These are phyloP conservation scores for Drosophila atripex DNA, from an alignment of 2,888 invertebrate genomes.

Conservation along the genomic window DNA sequence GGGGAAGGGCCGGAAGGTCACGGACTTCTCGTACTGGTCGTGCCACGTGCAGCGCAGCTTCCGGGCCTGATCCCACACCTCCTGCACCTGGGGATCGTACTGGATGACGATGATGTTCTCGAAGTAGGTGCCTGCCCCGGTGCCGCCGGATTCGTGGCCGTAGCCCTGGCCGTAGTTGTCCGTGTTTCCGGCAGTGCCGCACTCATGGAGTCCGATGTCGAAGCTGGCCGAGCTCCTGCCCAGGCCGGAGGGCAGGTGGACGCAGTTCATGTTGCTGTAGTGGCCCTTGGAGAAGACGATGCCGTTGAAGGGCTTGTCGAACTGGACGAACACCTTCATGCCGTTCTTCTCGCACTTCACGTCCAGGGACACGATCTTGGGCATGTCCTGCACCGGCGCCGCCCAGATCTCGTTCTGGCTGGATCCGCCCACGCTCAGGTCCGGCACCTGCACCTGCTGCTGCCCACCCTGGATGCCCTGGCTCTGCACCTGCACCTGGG, in stretches of 20 bases:
- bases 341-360: conserved; percentile 97
- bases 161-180: conserved; percentile 95
- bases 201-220: conserved; percentile 95
- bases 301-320: conserved; percentile 97
- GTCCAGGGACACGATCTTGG: conserved; percentile 95
- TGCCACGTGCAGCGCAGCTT: conserved; percentile 97
- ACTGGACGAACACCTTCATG: conserved; percentile 97
- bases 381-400: conserved; percentile 94
- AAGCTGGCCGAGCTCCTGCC: conserved; percentile 94
- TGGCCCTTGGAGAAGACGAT: conserved; percentile 97
- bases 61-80: conserved; percentile 97
- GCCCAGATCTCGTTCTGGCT: conserved; percentile 92
- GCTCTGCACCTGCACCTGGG: conserved; percentile 62
- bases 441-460: conserved; percentile 75
- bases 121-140: conserved; percentile 94
- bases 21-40: conserved; percentile 97
- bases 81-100: conserved; percentile 96
- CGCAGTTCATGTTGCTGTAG: conserved; percentile 96
- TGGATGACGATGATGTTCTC: conserved; percentile 97
- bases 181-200: conserved; percentile 96
- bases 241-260: conserved; percentile 94
- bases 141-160: conserved; percentile 88
- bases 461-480: conserved; percentile 27
- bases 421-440: conserved; percentile 80
- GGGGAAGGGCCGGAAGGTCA: conserved; percentile 96